Percentiles rank a stretch among this genome's conserved stretches.
Evolutionary conservation across 2,113 vertebrate species (phyloP).

Genomic region (Jacana jacana): DNA sequence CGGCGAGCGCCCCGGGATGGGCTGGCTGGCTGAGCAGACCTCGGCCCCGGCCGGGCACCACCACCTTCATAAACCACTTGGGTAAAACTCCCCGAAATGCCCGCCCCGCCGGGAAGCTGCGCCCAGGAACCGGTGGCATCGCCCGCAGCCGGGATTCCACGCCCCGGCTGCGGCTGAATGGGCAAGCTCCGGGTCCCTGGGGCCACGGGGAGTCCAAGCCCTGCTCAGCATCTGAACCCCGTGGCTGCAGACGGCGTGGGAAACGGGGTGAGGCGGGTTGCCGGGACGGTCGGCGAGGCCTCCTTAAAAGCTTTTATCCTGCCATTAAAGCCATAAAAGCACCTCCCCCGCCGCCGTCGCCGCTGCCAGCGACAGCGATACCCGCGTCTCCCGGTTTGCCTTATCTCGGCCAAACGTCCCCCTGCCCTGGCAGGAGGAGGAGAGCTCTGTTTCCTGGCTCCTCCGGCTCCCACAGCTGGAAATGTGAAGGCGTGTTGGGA

Average conservation of each 20-base stretch:
- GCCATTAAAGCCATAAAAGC: not conserved
- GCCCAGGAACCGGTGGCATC: not conserved
- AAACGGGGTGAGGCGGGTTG: accelerated
- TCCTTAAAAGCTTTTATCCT: not conserved
- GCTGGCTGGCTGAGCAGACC: not conserved
- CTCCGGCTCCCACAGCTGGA: accelerated
- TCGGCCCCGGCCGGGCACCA: accelerated
- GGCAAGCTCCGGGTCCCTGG: not conserved
- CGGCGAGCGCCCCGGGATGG: accelerated
- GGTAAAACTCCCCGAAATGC: accelerated
- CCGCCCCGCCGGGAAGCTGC: not conserved
- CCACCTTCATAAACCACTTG: not conserved
- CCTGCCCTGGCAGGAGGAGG: accelerated
- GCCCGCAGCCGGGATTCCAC: not conserved
- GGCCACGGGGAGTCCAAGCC: accelerated
- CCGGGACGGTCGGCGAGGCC: accelerated
- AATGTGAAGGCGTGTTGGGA: not conserved
- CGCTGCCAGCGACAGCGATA: not conserved
- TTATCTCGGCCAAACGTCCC: not conserved
- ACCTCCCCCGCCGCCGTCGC: not conserved
- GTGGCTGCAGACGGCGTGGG: no score
- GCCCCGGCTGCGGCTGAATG: accelerated
- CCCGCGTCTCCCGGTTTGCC: accelerated
- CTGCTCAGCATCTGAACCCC: no score
- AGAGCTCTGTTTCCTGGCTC: accelerated